Percentiles rank a stretch among this genome's conserved stretches.
Evolutionary conservation across 2,888 invertebrate species (phyloP).

Genomic region (Xestia xanthographa): DNA sequence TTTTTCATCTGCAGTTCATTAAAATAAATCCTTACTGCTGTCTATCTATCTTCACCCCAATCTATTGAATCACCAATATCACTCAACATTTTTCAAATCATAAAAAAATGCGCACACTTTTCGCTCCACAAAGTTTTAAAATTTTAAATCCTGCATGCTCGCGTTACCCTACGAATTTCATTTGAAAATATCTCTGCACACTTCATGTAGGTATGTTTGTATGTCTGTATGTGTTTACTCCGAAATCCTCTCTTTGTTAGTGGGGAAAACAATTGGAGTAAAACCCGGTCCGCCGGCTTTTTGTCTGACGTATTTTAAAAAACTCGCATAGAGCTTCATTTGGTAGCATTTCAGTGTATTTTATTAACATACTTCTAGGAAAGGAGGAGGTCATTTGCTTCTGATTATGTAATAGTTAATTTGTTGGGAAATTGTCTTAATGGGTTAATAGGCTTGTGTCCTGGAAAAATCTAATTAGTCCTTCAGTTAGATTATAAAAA

Average conservation of each 20-base stretch:
- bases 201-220: background rate
- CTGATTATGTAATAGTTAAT: background rate
- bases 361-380: background rate
- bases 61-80: background rate
- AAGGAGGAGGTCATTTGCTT: background rate
- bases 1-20: background rate
- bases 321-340: conserved; percentile 9
- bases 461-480: no score
- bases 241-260: conserved; percentile 47
- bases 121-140: background rate
- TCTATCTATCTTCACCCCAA: background rate
- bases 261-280: conserved; percentile 45
- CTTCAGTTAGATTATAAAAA: no score
- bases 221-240: conserved; percentile 6
- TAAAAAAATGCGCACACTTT: conserved; percentile 1
- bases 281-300: background rate
- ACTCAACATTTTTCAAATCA: conserved; percentile 3
- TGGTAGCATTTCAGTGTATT: background rate
- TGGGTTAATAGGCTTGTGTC: no score
- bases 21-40: background rate
- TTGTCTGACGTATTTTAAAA: conserved; percentile 17
- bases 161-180: conserved; percentile 27
- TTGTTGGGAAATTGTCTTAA: background rate
- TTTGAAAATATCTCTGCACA: conserved; percentile 30
- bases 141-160: conserved; percentile 2